Evolutionary conservation across 2,797 vertebrate species (phyloP), one percentile per base, ranked within the genome.

Genomic region (Cygnus olor): DNA sequence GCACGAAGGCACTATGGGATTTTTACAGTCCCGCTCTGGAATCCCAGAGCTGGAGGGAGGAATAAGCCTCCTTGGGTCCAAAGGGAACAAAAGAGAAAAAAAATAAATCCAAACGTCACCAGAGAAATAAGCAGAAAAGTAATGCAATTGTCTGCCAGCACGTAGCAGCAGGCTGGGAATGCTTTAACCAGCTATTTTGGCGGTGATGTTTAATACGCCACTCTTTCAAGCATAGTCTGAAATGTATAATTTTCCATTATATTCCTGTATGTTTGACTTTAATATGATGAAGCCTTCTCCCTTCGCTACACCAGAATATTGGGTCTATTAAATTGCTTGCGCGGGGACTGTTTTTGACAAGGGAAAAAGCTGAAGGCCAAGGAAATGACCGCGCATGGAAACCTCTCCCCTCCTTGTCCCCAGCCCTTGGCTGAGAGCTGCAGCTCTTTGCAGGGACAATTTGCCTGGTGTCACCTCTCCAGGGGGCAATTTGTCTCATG

Each of bases 241-340:
- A 96, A 96, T 97, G 89, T 96, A 95, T 96, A 97, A 97, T 97
- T 97, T 97, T 93, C 96, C 94, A 97, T 97, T 97, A 97, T 95
- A 95, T 93, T 95, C 94, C 95, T 95, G 89, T 96, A 93, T 88
- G 73, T 97, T 97, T 97, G 95, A 97, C 95, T 97, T 95, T 88
- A 96, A 95, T 95, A 96, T 92, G 96, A 97, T 95, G 95, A 97
- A 96, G 94, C 78, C 89, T 96, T 96, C 94, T 97, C 93, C 91
- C 95, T 97, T 95, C 91, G 27, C 87, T 95, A 96, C 96, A 68
- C 92, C 89, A 95, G 95, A 96, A 95, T 96, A 96, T 93, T 85
- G 85, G 92, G 53, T 83, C 82, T 89, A 71, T 95, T 90, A 88
- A 94, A 95, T 57, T 85, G 93, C 92, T 88, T 90, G 63, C 40